Conservation (phyloP, 35 echinoderm and acorn worm genomes). For the Stichopus chloronotus region DNA sequence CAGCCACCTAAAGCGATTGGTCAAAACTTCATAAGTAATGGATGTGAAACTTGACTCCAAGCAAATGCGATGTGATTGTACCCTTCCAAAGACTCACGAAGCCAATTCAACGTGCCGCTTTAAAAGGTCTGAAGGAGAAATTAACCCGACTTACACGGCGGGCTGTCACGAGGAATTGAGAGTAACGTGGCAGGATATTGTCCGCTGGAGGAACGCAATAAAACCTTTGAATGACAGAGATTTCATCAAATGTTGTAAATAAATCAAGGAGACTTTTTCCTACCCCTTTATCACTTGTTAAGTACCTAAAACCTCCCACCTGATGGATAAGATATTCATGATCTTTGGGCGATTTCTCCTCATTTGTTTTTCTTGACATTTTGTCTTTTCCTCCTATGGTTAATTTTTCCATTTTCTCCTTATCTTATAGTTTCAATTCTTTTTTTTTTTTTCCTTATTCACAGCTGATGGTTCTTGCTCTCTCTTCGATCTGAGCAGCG, state of each 20-base stretch:
- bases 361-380: neutral
- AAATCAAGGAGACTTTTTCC: neutral
- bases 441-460: conserved; percentile 31
- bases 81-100: no score
- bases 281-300: neutral
- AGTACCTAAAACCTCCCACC: neutral
- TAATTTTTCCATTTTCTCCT: neutral
- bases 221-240: neutral
- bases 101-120: no score
- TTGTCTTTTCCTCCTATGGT: neutral
- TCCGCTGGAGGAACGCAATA: neutral
- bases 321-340: neutral
- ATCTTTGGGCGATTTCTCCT: neutral
- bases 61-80: no score
- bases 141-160: no score
- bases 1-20: no score
- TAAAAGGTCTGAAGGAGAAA: no score
- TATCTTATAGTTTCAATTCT: neutral
- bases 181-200: neutral
- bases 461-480: conserved; percentile 83
- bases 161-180: no score
- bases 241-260: neutral
- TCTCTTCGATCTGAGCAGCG: conserved; percentile 58
- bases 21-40: no score
- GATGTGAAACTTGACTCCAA: no score